A percentile compares a stretch with the other conserved stretches of the same genome.
Evolutionary conservation across 2,113 vertebrate species (phyloP).

Genomic region (Atherinomorus stipes): DNA sequence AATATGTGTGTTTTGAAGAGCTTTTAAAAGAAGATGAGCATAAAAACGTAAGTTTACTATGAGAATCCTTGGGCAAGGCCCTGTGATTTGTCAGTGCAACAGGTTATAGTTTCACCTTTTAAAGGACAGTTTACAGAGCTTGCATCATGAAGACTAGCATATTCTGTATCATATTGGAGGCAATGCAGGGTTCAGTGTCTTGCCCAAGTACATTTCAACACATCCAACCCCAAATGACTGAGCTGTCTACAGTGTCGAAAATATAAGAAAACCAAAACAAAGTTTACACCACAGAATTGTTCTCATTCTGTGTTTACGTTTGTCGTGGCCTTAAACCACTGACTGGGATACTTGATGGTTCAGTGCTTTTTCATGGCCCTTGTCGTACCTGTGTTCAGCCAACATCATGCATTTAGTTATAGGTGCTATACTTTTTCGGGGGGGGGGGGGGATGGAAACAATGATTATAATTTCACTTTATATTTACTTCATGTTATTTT

Average conservation of each 20-base stretch:
- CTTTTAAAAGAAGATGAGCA: too few relatives aligned
- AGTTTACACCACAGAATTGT: constrained; percentile 10
- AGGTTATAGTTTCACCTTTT: too few relatives aligned
- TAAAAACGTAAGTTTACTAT: too few relatives aligned
- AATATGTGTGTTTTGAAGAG: too few relatives aligned
- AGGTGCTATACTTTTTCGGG: neutral
- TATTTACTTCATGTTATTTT: too few relatives aligned
- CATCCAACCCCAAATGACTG: neutral
- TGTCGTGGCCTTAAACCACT: constrained; percentile 10
- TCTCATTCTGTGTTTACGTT: constrained; percentile 26
- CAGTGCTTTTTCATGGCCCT: constrained; percentile 21
- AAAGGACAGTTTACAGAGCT: too few relatives aligned
- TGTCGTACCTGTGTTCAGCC: constrained; percentile 12
- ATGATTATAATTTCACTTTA: neutral
- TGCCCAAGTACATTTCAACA: too few relatives aligned
- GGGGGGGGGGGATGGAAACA: neutral
- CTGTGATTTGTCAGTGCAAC: too few relatives aligned
- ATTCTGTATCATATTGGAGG: too few relatives aligned
- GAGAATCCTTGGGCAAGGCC: too few relatives aligned
- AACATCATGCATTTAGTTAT: neutral
- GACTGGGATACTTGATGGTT: constrained; percentile 16
- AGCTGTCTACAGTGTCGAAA: neutral
- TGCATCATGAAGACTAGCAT: too few relatives aligned
- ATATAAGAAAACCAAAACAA: neutral
- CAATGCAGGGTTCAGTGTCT: too few relatives aligned